These are phyloP conservation scores for Laodelphax striatellus DNA, from an alignment of 1,140 invertebrate genomes.

Conservation along the genomic window DNA sequence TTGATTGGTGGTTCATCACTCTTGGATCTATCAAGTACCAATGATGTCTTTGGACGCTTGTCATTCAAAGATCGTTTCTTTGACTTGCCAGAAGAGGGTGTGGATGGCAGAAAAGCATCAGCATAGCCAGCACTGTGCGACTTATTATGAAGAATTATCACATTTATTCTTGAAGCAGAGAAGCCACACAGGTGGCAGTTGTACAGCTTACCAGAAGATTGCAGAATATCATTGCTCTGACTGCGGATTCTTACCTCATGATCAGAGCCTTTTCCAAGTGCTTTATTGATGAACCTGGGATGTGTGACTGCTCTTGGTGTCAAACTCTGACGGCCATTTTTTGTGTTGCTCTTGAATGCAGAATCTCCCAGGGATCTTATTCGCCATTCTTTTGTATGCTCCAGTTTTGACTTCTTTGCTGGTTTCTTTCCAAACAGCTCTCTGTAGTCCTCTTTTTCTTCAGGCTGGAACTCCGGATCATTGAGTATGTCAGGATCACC, in stretches of 20 bases:
- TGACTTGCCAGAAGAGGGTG: conserved; percentile 30
- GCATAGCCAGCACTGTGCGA: conserved; percentile 39
- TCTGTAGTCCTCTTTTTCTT: conserved; percentile 38
- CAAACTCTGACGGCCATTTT: not conserved
- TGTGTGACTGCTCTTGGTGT: conserved; percentile 32
- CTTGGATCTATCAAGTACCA: not conserved
- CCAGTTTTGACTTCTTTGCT: not conserved
- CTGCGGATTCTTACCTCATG: conserved; percentile 47
- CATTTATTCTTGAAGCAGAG: conserved; percentile 48
- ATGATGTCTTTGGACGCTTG: not conserved
- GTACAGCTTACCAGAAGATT: conserved; percentile 35
- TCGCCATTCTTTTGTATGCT: not conserved
- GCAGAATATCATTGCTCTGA: conserved; percentile 28
- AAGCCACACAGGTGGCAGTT: conserved; percentile 52
- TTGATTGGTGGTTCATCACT: conserved; percentile 4
- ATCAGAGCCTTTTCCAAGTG: conserved; percentile 36
- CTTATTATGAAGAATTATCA: conserved; percentile 53
- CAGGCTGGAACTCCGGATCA: conserved; percentile 43
- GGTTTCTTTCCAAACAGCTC: conserved; percentile 38
- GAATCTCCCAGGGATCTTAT: not conserved
- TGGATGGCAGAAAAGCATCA: conserved; percentile 32
- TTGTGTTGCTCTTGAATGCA: not conserved
- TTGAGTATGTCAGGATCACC: conserved; percentile 46
- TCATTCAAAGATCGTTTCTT: conserved; percentile 8
- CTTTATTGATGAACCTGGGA: conserved; percentile 32